phyloP scores from a whole-genome alignment of 2,797 vertebrate species.

The Ctenochaetus hawaiiensis region DNA sequence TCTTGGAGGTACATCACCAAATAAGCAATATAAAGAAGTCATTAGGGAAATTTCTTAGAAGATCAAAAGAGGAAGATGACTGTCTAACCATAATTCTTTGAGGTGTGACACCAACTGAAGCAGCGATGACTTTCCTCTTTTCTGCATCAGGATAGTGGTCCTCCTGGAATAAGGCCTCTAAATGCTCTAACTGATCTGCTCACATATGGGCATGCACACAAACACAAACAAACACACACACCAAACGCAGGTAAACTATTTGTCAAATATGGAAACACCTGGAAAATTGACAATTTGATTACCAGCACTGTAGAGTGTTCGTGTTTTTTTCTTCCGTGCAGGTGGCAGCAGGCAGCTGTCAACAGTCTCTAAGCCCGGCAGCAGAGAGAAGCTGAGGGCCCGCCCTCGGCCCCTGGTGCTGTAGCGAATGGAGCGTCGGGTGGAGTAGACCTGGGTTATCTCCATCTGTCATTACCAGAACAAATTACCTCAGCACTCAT shows the following conservation, averaged over 20 bases:
- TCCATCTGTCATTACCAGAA: constrained; percentile 76
- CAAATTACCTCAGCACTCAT: background rate
- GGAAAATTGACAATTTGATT: constrained; percentile 26
- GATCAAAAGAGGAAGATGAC: constrained; percentile 15
- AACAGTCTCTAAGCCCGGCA: constrained; percentile 56
- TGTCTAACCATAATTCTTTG: constrained; percentile 93
- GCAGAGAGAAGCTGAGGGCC: constrained; percentile 59
- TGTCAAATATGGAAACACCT: constrained; percentile 19
- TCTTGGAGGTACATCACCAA: background rate
- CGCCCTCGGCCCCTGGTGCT: constrained; percentile 67
- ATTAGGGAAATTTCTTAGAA: background rate
- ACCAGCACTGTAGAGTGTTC: constrained; percentile 94
- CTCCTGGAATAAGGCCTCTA: constrained; percentile 92
- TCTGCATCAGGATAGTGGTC: constrained; percentile 96
- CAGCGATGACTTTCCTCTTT: constrained; percentile 92
- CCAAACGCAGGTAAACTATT: constrained; percentile 13
- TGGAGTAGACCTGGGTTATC: constrained; percentile 80
- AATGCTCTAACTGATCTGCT: constrained; percentile 90
- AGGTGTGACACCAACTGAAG: constrained; percentile 92
- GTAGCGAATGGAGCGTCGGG: constrained; percentile 82
- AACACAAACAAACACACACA: constrained; percentile 14
- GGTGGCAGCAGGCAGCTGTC: constrained; percentile 68
- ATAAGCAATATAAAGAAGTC: background rate
- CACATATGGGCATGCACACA: background rate
- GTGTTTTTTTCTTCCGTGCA: constrained; percentile 90